phyloP scores from a whole-genome alignment of 2,113 vertebrate species.

The Mirza zaza region DNA sequence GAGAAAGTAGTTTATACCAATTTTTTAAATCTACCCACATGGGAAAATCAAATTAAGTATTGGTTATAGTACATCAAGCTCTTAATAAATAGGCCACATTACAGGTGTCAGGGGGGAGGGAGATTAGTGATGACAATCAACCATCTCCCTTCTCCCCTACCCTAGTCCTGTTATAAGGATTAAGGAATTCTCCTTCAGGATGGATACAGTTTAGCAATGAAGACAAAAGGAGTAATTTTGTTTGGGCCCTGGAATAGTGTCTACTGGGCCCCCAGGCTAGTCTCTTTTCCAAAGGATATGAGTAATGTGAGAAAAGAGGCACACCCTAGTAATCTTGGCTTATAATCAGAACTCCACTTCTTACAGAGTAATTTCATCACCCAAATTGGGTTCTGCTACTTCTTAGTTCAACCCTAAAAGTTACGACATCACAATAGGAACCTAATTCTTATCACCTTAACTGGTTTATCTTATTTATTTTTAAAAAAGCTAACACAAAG shows the following conservation, averaged over 20 bases:
- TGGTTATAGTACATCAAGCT: neutral
- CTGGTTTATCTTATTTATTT: too few species aligned
- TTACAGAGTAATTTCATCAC: neutral
- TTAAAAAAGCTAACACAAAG: neutral
- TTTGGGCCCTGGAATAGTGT: neutral
- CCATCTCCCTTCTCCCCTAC: neutral
- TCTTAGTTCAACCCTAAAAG: neutral
- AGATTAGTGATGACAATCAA: neutral
- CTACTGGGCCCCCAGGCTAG: neutral
- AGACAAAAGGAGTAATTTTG: neutral
- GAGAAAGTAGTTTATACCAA: neutral
- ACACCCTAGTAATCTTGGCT: neutral
- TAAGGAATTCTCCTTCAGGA: neutral
- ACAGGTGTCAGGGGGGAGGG: neutral
- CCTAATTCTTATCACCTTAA: neutral
- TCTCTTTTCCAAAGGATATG: neutral
- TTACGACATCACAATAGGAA: neutral
- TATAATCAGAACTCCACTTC: neutral
- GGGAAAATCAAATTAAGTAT: neutral
- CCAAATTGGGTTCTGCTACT: neutral
- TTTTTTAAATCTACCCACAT: neutral
- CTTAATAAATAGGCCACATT: neutral
- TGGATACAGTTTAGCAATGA: neutral
- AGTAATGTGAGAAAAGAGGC: neutral
- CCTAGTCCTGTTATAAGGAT: neutral